Evolutionary conservation across 1,140 invertebrate species (phyloP), one percentile per base, ranked within the genome.

Genomic region (Psix sp.): DNA sequence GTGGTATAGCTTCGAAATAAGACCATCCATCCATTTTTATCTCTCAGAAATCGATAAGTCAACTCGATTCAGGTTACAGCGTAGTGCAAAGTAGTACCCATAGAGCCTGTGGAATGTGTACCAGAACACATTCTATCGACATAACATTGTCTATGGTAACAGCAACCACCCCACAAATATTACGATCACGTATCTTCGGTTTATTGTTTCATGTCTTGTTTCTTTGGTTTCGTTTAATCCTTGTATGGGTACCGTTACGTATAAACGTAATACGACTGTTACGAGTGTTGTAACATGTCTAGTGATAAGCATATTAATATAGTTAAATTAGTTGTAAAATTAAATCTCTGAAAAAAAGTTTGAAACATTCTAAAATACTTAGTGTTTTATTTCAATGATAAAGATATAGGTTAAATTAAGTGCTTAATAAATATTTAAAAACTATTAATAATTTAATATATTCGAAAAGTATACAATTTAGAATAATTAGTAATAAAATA

Each of bases 211-310:
- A 6, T 31, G 10, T 40, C n/a, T 5, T 46, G 62, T 56, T 43
- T 33, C 14, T 48, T 67, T 29, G 21, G 40, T 57, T 67, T 67
- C 52, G 36, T 46, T 56, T 67, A 57, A 57, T 67, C 43, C 57
- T 45, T 67, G 39, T 40, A 4, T 14, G 0, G 17, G 45, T 67
- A 67, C 63, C 63, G 63, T 67, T 67, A 67, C 43, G 36, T 29
- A 13, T 26, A 7, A 20, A 57, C 36, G 52, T 67, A 67, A 59
- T 45, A 59, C 31, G 5, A 5, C 16, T 29, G 38, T 67, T 59
- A 59, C 52, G 36, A 5, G 31, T 67, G 63, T 67, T 51, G 51
- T 26, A 67, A 67, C 63, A 67, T 45, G 45, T 14, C 3, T 18
- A 9, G 31, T 24, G 52, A 21, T n/a, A 43, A 18, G 52, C 52